Conservation (phyloP, 2,797 vertebrate genomes). For the Pantherophis vulpinus region DNA sequence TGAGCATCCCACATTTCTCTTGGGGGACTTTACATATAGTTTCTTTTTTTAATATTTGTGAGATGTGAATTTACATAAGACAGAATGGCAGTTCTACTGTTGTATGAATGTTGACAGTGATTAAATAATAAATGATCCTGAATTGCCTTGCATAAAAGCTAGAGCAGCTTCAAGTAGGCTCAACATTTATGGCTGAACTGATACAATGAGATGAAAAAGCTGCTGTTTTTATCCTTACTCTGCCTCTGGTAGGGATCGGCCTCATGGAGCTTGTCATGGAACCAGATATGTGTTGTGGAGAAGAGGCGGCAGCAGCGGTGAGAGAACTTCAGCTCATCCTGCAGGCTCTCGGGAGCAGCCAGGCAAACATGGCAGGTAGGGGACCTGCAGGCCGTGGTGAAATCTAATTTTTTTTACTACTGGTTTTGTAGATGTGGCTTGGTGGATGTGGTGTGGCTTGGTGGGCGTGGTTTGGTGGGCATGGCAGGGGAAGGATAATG, state of each 20-base stretch:
- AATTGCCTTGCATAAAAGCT: conserved; percentile 1
- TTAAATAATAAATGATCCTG: conserved; percentile 36
- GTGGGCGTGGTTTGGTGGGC: no score
- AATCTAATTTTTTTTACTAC: no score
- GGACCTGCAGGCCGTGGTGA: neutral
- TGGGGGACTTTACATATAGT: neutral
- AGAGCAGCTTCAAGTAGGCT: conserved; percentile 25
- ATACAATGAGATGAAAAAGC: conserved; percentile 43
- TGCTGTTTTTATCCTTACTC: conserved; percentile 33
- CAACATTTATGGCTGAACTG: conserved; percentile 18
- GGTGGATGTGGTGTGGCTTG: no score
- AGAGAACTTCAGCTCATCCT: conserved; percentile 95
- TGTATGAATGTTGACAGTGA: conserved; percentile 21
- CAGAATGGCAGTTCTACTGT: neutral
- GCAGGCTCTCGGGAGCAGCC: conserved; percentile 92
- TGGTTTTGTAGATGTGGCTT: no score
- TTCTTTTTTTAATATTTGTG: conserved; percentile 1
- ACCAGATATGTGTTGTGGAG: conserved; percentile 93
- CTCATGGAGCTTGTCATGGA: conserved; percentile 99
- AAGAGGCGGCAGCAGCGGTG: conserved; percentile 91
- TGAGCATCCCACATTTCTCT: neutral
- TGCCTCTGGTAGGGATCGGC: conserved; percentile 82
- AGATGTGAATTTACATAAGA: conserved; percentile 17
- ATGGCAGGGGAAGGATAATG: no score
- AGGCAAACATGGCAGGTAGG: conserved; percentile 95